Base-by-base conservation (phyloP, 1,140 invertebrate species). In the Protaetia brevitarsis region DNA sequence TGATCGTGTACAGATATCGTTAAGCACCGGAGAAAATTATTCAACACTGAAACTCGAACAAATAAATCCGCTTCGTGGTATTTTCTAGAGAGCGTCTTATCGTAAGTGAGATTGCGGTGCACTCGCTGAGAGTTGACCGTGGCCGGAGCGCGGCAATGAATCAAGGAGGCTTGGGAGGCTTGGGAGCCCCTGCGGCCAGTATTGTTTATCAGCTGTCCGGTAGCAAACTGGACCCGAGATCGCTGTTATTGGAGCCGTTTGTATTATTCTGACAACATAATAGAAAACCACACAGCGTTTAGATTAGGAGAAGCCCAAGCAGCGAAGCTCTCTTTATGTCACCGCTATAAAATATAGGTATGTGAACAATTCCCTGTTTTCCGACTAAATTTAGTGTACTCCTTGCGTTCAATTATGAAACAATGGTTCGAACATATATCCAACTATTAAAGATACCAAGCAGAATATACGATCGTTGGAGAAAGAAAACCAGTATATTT, bases 261-360 rank as follows among this genome's bases (percentile, higher is more conserved):
- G 73, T 74, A 74, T 74, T 72, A 74, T 74, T 74, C 68, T 74
- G 73, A 74, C 73, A 74, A 74, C 73, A 74, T 74, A 74, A 74
- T 74, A 74, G 73, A 74, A 74, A 74, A 74, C 71, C 71, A 69
- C 72, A 72, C 71, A 71, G 73, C 64, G 71, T 67, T 69, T 66
- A 73, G 72, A 73, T 73, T 73, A 73, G 72, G 69, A 68, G 67
- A 19, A 51, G 19, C 11, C 41, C 13, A 19, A 23, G 19, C 6
- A 19, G 11, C 10, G 41, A 10, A 51, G 69, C 68, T 68, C 71
- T 70, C 72, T 71, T 71, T 70, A 70, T 69, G 70, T 70, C 72
- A 72, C 65, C 58, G 57, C 19, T 23, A 19, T 51, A 23, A 51
- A 51, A 51, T 19, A 19, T 45, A n/a, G n/a, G n/a, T n/a, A 51